Conservation (phyloP, 2,888 invertebrate species). For the Heteropelma amictum region DNA sequence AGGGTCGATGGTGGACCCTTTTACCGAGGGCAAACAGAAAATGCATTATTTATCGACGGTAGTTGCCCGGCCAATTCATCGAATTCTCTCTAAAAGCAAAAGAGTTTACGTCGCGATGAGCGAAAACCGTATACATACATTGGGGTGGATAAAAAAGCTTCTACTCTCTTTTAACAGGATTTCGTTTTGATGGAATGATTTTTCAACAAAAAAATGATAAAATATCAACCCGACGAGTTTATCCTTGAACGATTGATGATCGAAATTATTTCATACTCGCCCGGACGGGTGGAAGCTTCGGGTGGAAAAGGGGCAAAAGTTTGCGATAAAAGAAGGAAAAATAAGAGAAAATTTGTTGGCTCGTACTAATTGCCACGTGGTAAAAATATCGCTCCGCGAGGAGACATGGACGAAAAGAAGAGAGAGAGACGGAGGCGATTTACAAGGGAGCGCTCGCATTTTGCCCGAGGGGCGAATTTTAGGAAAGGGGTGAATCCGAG, state of each 20-base stretch:
- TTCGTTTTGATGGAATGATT: neutral
- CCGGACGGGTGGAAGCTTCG: neutral
- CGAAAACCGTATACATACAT: too few relatives aligned
- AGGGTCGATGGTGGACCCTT: conserved; percentile 68
- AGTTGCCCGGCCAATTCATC: conserved; percentile 69
- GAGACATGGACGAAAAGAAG: conserved; percentile 58
- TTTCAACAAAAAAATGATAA: neutral
- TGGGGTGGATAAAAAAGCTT: neutral
- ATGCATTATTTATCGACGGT: conserved; percentile 74
- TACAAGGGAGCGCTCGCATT: conserved; percentile 37
- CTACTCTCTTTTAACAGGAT: neutral
- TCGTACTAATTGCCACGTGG: conserved; percentile 39
- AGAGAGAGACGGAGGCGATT: conserved; percentile 21
- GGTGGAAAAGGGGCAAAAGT: neutral
- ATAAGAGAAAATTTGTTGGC: neutral
- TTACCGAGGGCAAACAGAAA: conserved; percentile 72
- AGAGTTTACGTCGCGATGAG: conserved; percentile 64
- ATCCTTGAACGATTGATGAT: neutral
- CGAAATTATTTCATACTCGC: neutral
- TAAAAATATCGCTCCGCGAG: conserved; percentile 9
- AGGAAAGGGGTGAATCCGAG: conserved; percentile 37
- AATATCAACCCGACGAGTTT: too few relatives aligned
- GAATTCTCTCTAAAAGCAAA: conserved; percentile 72
- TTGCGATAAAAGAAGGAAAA: neutral
- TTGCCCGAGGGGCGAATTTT: conserved; percentile 49